A percentile compares a stretch with the other conserved stretches of the same genome.
Evolutionary conservation across 2,113 vertebrate species (phyloP).

Genomic region (Gymnarchus niloticus): DNA sequence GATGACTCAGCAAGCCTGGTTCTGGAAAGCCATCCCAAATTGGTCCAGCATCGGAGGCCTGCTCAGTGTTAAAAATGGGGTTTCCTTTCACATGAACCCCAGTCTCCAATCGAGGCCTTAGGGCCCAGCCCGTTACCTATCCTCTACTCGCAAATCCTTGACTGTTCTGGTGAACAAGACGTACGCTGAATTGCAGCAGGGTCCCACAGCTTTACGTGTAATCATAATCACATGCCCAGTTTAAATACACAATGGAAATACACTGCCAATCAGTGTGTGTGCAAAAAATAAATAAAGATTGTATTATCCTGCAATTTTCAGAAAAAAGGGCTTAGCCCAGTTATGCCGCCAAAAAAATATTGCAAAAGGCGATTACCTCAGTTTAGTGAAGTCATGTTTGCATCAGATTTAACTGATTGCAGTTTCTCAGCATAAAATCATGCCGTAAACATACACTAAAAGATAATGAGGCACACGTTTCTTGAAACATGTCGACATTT

Average conservation of each 20-base stretch:
- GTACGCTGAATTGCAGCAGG: neutral
- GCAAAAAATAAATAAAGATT: neutral
- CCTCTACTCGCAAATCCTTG: neutral
- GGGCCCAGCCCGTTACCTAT: neutral
- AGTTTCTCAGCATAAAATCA: conserved; percentile 29
- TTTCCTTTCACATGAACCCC: conserved; percentile 43
- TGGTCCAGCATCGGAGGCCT: conserved; percentile 28
- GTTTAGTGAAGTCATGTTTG: neutral
- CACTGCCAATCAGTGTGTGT: neutral
- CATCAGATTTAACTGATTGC: conserved; percentile 42
- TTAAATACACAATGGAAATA: neutral
- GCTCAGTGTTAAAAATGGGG: conserved; percentile 34
- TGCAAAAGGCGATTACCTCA: conserved; percentile 33
- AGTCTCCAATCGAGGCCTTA: neutral
- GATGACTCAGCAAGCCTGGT: neutral
- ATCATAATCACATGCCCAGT: neutral
- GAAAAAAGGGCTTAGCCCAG: neutral
- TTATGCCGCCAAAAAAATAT: neutral
- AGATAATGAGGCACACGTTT: conserved; percentile 45
- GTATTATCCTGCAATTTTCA: neutral
- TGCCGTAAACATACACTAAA: conserved; percentile 32
- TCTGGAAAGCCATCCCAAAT: neutral
- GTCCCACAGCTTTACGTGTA: no score
- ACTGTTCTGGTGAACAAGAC: neutral
- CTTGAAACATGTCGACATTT: neutral